Conservation (phyloP, 1,140 invertebrate genomes). For the Drosophila yakuba region DNA sequence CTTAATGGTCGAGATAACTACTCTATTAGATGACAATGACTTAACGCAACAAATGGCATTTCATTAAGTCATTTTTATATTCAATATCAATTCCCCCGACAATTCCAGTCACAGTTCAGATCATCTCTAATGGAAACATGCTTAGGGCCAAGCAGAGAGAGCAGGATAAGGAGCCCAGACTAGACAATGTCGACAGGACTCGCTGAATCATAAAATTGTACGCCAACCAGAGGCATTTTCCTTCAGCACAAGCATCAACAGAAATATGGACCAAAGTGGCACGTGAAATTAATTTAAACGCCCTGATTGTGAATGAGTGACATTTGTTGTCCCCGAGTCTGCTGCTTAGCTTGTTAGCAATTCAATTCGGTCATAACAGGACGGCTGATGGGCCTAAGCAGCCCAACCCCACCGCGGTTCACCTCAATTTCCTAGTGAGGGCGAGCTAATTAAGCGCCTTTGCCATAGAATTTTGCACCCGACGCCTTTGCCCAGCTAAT, state of each 20-base stretch:
- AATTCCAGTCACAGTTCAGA: constrained; percentile 32
- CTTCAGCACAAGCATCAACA: background rate
- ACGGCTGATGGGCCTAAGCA: constrained; percentile 48
- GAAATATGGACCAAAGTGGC: constrained; percentile 25
- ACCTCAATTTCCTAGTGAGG: constrained; percentile 57
- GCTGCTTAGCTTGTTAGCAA: constrained; percentile 50
- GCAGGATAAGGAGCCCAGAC: constrained; percentile 15
- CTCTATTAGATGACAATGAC: background rate
- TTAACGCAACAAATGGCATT: background rate
- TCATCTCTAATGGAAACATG: constrained; percentile 44
- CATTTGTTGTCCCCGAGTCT: constrained; percentile 35
- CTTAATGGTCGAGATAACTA: background rate
- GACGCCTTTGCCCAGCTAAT: constrained; percentile 57
- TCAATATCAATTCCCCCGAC: background rate
- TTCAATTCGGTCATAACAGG: constrained; percentile 63
- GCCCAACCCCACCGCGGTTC: constrained; percentile 72
- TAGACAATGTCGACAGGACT: constrained; percentile 52
- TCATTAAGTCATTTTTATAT: background rate
- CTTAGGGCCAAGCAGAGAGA: constrained; percentile 1
- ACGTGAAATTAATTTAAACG: constrained; percentile 75
- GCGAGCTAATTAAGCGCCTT: constrained; percentile 68
- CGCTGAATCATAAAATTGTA: constrained; percentile 61
- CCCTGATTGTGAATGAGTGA: constrained; percentile 50
- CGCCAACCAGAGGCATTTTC: constrained; percentile 5
- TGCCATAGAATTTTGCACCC: constrained; percentile 13